Conservation (phyloP, 2,797 vertebrate species). For the Spondyliosoma cantharus region DNA sequence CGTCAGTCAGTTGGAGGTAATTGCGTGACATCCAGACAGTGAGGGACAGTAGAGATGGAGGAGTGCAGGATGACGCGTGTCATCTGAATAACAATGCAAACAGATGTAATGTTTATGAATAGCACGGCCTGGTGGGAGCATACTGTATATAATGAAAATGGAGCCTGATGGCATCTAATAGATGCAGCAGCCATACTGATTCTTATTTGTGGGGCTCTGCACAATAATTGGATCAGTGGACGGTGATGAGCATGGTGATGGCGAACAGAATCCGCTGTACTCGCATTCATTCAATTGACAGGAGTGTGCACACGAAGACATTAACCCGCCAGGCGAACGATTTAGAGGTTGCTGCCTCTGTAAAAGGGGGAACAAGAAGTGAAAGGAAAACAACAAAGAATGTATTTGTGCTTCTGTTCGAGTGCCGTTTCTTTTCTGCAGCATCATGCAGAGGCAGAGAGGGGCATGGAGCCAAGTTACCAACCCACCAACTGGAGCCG, state of each 20-base stretch:
- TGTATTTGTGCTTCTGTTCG: neutral
- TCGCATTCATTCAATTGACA: slow-evolving; percentile 2
- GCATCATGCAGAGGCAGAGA: slow-evolving; percentile 26
- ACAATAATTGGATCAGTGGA: slow-evolving; percentile 50
- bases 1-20: neutral
- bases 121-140: slow-evolving; percentile 18
- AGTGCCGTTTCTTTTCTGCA: slow-evolving; percentile 29
- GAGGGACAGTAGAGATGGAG: slow-evolving; percentile 4
- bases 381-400: neutral
- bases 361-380: slow-evolving; percentile 11
- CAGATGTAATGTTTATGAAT: slow-evolving; percentile 25
- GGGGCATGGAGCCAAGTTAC: slow-evolving; percentile 43
- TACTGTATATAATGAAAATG: slow-evolving; percentile 44
- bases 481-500: slow-evolving; percentile 54
- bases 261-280: slow-evolving; percentile 15
- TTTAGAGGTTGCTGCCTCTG: slow-evolving; percentile 3
- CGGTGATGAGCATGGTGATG: slow-evolving; percentile 25
- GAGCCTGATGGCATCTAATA: slow-evolving; percentile 43
- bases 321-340: slow-evolving; percentile 13
- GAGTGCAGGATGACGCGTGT: neutral
- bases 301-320: neutral
- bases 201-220: slow-evolving; percentile 24
- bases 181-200: slow-evolving; percentile 16
- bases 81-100: slow-evolving; percentile 5
- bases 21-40: neutral